Evolutionary conservation across 2,113 vertebrate species (phyloP).

Genomic region (Pelvicachromis taeniatus): DNA sequence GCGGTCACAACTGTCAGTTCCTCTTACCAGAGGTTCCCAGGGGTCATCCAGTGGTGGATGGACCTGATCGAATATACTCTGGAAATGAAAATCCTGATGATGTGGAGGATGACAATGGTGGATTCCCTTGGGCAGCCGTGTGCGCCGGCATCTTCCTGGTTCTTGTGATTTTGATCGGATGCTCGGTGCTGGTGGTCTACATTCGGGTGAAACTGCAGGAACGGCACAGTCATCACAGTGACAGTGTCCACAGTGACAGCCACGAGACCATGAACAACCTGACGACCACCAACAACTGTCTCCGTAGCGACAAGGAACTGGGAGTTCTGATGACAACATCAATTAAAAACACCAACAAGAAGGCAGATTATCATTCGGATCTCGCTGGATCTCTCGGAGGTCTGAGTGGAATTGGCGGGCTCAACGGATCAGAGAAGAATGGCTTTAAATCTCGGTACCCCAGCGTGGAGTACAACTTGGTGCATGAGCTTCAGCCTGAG

Average conservation of each 20-base stretch:
- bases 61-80: conserved; percentile 78
- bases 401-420: conserved; percentile 56
- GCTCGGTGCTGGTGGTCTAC: conserved; percentile 83
- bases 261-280: conserved; percentile 97
- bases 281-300: conserved; percentile 83
- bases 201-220: conserved; percentile 85
- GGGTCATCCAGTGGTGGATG: conserved; percentile 75
- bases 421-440: conserved; percentile 77
- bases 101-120: conserved; percentile 63
- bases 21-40: conserved; percentile 81
- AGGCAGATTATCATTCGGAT: conserved; percentile 89
- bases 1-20: conserved; percentile 94
- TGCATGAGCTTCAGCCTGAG: conserved; percentile 86
- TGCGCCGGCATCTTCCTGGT: conserved; percentile 88
- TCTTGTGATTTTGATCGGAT: conserved; percentile 86
- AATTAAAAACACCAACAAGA: conserved; percentile 98
- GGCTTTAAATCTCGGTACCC: conserved; percentile 88
- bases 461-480: conserved; percentile 92
- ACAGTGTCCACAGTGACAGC: conserved; percentile 80
- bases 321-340: conserved; percentile 84
- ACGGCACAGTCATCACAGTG: conserved; percentile 72
- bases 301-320: conserved; percentile 87
- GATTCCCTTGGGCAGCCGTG: conserved; percentile 90
- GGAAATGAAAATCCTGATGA: conserved; percentile 51
- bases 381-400: conserved; percentile 61